A percentile compares a stretch with the other conserved stretches of the same genome.
Evolutionary conservation across 2,888 invertebrate species (phyloP).

Genomic region (Belgica antarctica): DNA sequence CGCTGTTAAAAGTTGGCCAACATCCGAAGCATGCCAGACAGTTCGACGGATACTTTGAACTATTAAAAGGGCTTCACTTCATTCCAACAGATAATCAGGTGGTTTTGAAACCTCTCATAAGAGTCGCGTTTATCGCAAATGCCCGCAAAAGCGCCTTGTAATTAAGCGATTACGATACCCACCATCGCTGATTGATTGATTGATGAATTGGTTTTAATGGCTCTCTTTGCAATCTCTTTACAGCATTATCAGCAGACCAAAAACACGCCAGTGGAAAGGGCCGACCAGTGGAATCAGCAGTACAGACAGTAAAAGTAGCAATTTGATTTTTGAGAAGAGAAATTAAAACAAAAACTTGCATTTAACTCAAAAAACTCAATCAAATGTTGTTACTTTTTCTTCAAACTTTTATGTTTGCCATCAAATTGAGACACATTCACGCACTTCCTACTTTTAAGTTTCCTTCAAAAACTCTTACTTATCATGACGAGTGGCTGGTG

Average conservation of each 20-base stretch:
- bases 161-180: slow-evolving; percentile 19
- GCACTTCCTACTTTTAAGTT: too few relatives aligned
- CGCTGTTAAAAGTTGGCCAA: too few relatives aligned
- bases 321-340: neutral
- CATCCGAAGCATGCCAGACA: neutral
- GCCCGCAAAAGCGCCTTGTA: neutral
- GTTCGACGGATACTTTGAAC: neutral
- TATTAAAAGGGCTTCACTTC: neutral
- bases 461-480: too few relatives aligned
- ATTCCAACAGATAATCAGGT: neutral
- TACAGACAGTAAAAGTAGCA: neutral
- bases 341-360: neutral
- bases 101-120: neutral
- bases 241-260: slow-evolving; percentile 26
- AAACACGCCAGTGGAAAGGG: slow-evolving; percentile 15
- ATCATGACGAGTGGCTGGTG: too few relatives aligned
- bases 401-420: neutral
- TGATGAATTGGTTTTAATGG: slow-evolving; percentile 27
- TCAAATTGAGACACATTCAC: neutral
- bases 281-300: slow-evolving; percentile 25
- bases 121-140: slow-evolving; percentile 5
- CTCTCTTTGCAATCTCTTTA: neutral
- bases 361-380: neutral
- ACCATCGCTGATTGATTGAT: slow-evolving; percentile 7
- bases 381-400: neutral